Evolutionary conservation across 2,113 vertebrate genomes (phyloP), one percentile per base, ranked within the genome.

Genomic region (Delphinus delphis): DNA sequence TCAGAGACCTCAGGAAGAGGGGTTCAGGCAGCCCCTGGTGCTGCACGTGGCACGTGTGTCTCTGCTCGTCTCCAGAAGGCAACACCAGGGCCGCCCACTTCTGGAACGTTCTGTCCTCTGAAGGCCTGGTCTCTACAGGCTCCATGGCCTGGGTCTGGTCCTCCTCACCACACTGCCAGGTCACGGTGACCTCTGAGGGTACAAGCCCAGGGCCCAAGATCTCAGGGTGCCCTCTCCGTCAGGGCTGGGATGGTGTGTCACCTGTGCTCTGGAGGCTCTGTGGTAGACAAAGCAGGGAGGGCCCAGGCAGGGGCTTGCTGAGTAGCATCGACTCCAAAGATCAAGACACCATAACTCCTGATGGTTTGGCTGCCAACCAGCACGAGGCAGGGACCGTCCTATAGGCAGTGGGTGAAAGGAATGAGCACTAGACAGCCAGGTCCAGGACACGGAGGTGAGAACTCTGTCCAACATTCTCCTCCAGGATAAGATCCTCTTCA

Each of bases 161-260:
- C 50, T 82, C 65, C 20, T 65, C 36, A 18, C 84, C 55, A 12
- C 1, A 0, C 38, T 50, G 55, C 80, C 68, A 84, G 55, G 38
- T 84, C 68, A 84, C 6, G 18, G 31, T 23, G 98, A 88, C 60
- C 6, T 62, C 28, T 3, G 7, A 76, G 98, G 38, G 38, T 38
- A 5, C 38, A 38, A 38, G 38, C 38, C 38, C 5, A 38, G 38
- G 55, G 17, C 25, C 70, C 55, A 62, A 28, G 36, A 88, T 18
- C 28, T 44, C 2, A 74, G 28, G 28, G 13, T 91, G 62, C 6
- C 36, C 26, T 41, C 47, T 0, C 5, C 9, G 2, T 92, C 18
- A 68, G 67, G 4, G 31, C 0, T 20, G 26, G 33, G 21, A 18
- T 88, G 82, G 2, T 21, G 8, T 26, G 20, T 95, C 44, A 67